phyloP scores from a whole-genome alignment of 1,140 invertebrate species.

The Anthonomus grandis region DNA sequence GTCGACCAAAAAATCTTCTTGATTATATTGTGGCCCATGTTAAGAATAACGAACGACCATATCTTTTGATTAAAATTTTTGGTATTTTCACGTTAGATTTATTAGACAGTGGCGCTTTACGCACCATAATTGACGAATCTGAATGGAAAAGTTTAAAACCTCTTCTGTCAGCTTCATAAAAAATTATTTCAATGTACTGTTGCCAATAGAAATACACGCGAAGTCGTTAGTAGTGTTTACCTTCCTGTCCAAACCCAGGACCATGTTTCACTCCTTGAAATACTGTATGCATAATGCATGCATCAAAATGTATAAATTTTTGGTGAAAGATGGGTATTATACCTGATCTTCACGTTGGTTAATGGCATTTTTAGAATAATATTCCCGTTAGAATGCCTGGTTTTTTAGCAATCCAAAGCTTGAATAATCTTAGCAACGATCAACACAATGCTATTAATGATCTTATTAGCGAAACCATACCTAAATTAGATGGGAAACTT shows the following conservation, averaged over 20 bases:
- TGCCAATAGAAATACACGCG: slow-evolving; percentile 9
- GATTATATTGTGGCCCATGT: too few relatives aligned
- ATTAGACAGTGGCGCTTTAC: too few relatives aligned
- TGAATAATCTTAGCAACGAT: neutral
- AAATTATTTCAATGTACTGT: neutral
- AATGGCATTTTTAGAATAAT: too few relatives aligned
- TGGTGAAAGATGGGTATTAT: slow-evolving; percentile 6
- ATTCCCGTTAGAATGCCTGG: neutral
- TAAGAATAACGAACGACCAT: too few relatives aligned
- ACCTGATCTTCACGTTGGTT: too few relatives aligned
- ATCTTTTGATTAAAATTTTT: too few relatives aligned
- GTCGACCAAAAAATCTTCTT: too few relatives aligned
- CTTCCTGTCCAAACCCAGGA: neutral
- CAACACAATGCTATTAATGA: neutral
- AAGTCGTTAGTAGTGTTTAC: neutral
- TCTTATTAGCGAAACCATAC: too few relatives aligned
- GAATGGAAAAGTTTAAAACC: neutral
- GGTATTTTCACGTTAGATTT: too few relatives aligned
- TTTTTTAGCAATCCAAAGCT: neutral
- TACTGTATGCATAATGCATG: neutral
- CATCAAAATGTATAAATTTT: slow-evolving; percentile 5
- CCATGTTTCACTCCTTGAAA: neutral
- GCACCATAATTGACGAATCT: too few relatives aligned
- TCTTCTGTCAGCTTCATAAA: neutral
- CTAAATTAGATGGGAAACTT: too few relatives aligned